These are phyloP conservation scores for Sminthurides aquaticus DNA, from an alignment of 2,888 invertebrate species.

Conservation along the genomic window DNA sequence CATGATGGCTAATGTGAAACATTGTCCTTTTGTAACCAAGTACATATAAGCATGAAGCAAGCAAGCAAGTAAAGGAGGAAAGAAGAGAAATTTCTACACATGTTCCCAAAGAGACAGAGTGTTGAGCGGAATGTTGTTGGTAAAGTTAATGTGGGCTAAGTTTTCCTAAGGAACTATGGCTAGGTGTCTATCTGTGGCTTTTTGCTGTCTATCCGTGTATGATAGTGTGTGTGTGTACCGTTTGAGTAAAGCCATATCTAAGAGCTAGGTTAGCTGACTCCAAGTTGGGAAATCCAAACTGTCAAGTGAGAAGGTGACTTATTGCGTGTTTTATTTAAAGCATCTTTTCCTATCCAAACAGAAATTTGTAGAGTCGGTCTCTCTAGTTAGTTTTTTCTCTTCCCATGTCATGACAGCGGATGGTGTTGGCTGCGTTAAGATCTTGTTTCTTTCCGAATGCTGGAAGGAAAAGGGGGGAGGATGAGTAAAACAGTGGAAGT, in stretches of 20 bases:
- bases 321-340: conserved; percentile 36
- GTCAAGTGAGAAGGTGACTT: conserved; percentile 34
- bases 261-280: too few species aligned
- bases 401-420: background rate
- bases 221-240: too few species aligned
- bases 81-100: background rate
- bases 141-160: too few species aligned
- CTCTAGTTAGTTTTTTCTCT: conserved; percentile 24
- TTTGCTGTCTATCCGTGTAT: too few species aligned
- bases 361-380: conserved; percentile 32
- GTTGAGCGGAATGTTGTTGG: background rate
- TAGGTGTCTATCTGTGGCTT: background rate
- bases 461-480: background rate
- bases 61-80: too few species aligned
- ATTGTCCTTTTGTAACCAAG: too few species aligned
- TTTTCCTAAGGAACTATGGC: too few species aligned
- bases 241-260: too few species aligned
- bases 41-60: too few species aligned
- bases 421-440: background rate
- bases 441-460: background rate
- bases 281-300: conserved; percentile 21
- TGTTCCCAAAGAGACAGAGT: background rate
- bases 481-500: too few species aligned
- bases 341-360: conserved; percentile 38
- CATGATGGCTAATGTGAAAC: background rate